A percentile compares a stretch with the other conserved stretches of the same genome.
Conservation (phyloP, 2,113 vertebrate species). For the Narcine bancroftii region DNA sequence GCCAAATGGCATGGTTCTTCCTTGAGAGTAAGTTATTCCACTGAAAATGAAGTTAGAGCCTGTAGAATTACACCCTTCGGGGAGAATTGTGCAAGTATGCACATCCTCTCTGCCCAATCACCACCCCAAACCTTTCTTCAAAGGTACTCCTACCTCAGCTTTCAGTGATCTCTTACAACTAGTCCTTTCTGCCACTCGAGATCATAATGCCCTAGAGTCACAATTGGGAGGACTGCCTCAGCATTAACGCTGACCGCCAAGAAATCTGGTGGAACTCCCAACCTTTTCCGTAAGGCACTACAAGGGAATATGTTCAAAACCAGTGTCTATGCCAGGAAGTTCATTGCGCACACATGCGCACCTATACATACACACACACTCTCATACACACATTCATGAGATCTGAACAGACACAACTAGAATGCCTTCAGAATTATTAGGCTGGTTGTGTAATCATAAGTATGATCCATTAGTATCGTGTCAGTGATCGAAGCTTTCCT, state of each 20-base stretch:
- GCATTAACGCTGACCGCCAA: neutral
- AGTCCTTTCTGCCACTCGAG: neutral
- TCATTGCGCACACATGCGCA: conserved; percentile 53
- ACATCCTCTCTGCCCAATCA: neutral
- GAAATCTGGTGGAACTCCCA: conserved; percentile 38
- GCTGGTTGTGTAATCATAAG: conserved; percentile 85
- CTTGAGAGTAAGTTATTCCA: neutral
- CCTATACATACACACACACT: conserved; percentile 49
- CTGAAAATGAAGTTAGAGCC: neutral
- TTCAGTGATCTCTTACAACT: neutral
- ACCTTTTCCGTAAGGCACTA: conserved; percentile 96
- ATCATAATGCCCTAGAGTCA: neutral
- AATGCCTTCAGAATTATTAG: conserved; percentile 62
- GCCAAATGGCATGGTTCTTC: neutral
- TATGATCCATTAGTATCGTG: conserved; percentile 76
- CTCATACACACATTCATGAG: conserved; percentile 46
- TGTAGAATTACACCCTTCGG: neutral
- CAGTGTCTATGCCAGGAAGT: conserved; percentile 64
- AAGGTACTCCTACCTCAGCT: too few relatives aligned
- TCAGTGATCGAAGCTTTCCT: conserved; percentile 45
- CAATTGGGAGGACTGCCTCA: neutral
- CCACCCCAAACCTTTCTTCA: neutral
- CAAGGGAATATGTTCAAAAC: conserved; percentile 76
- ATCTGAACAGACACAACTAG: conserved; percentile 73
- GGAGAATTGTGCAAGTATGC: neutral